phyloP scores from a whole-genome alignment of 1,140 invertebrate genomes.

The Danaus melanippus region DNA sequence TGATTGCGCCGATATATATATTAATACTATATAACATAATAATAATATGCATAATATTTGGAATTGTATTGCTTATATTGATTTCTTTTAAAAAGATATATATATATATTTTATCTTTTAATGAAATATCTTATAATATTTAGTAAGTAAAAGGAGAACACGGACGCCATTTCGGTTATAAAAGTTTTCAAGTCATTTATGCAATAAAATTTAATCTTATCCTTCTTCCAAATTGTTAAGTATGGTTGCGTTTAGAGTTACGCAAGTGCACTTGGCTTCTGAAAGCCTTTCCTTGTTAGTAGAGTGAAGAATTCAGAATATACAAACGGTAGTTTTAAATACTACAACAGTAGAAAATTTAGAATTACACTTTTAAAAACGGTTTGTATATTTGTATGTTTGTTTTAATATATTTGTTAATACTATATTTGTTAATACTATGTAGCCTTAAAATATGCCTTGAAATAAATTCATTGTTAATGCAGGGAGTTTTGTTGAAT shows the following conservation, averaged over 20 bases:
- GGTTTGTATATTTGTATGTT: constrained; percentile 6
- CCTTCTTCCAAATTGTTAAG: constrained; percentile 18
- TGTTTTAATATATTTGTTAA: not conserved
- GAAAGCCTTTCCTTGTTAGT: constrained; percentile 21
- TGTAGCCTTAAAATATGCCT: constrained; percentile 1
- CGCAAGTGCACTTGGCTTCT: constrained; percentile 14
- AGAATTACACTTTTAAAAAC: not conserved
- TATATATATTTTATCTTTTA: too few relatives aligned
- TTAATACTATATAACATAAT: too few relatives aligned
- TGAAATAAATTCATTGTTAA: not conserved
- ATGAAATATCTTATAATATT: too few relatives aligned
- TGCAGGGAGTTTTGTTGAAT: constrained; percentile 4
- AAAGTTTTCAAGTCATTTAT: not conserved
- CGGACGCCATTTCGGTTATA: too few relatives aligned
- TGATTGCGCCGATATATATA: too few relatives aligned
- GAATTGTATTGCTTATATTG: too few relatives aligned
- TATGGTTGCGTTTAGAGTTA: constrained; percentile 16
- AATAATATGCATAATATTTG: too few relatives aligned
- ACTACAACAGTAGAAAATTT: too few relatives aligned
- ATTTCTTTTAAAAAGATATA: too few relatives aligned
- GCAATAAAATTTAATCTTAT: constrained; percentile 11
- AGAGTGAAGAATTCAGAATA: constrained; percentile 16
- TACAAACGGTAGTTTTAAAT: constrained; percentile 1
- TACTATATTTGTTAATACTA: constrained; percentile 5
- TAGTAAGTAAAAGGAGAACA: too few relatives aligned